Evolutionary conservation across 2,888 invertebrate species (phyloP), one percentile per base, ranked within the genome.

Genomic region (Pammene aurita): DNA sequence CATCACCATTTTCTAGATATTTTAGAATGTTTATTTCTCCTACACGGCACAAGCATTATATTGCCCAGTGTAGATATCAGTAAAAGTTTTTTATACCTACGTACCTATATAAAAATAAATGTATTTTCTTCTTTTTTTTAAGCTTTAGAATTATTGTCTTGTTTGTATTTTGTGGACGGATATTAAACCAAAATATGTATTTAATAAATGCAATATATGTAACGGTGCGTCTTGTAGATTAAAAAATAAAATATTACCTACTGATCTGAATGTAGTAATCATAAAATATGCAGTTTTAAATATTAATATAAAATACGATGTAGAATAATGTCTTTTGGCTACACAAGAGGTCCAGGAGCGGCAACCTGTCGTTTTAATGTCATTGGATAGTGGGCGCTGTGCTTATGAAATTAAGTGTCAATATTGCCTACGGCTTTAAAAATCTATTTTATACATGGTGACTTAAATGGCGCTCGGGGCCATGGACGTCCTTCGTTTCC

Each of bases 381-480:
- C 13, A 41, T 13, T 34, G 14, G 16, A 42, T 38, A 48, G 42
- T 58, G 38, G 26, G 38, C 65, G 54, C n/a, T 69, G 9, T n/a
- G 1, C 16, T 34, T 34, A 55, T 69, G 42, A 46, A 26, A 7
- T 34, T 65, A 69, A 48, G 52, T 9, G 16, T 65, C 46, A 65
- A 65, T 55, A 11, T 69, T 26, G 26, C 9, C n/a, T 44, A 38
- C n/a, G 16, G 10, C 35, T 44, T 57, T 54, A 48, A 44, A 14
- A 16, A 41, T 60, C 44, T 64, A 46, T 60, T 60, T 54, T 60
- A 60, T 64, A 55, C 41, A 44, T 50, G 52, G 58, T 60, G 64
- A 65, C 65, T 69, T 82, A 84, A 82, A 83, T 82, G 78, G 66
- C 79, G 89, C 90, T 87, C 79, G 78, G 80, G 84, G 90, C 85